Evolutionary conservation across 2,113 vertebrate genomes (phyloP).

Genomic region (Nansenia antarctica): DNA sequence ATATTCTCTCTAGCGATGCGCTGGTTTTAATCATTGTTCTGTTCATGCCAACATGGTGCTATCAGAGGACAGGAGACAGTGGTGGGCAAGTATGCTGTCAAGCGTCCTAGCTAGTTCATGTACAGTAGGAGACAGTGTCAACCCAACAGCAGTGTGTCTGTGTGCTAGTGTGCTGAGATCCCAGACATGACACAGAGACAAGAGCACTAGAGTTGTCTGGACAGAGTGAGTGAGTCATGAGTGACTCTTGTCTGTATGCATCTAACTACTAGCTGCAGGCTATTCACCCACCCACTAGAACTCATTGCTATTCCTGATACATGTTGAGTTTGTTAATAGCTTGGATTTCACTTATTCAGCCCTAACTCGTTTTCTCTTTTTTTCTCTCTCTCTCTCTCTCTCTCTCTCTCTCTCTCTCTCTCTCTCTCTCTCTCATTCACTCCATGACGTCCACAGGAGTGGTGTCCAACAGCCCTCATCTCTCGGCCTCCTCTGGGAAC

Average conservation of each 20-base stretch:
- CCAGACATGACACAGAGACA: constrained; percentile 17
- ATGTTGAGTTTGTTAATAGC: neutral
- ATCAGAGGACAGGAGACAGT: constrained; percentile 40
- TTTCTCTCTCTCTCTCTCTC: neutral
- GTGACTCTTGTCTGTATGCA: constrained; percentile 28
- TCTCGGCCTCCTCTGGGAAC: constrained; percentile 84
- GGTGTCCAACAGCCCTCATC: constrained; percentile 85
- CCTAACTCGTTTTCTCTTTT: neutral
- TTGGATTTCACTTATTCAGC: neutral
- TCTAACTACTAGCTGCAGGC: neutral
- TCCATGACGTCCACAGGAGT: constrained; percentile 71
- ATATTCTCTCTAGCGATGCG: neutral
- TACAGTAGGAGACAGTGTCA: constrained; percentile 11
- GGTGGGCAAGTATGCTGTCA: constrained; percentile 35
- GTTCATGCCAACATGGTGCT: constrained; percentile 22
- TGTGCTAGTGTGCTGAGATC: neutral
- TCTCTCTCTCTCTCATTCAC: neutral
- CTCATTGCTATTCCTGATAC: neutral
- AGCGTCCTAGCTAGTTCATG: neutral
- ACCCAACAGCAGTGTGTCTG: constrained; percentile 13
- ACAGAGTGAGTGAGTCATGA: constrained; percentile 49
- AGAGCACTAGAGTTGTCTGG: constrained; percentile 38
- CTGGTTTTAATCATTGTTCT: constrained; percentile 33
- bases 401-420: neutral
- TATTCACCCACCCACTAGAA: constrained; percentile 1